Base-by-base conservation (phyloP, 2,797 vertebrate species). In the Oreochromis mossambicus region DNA sequence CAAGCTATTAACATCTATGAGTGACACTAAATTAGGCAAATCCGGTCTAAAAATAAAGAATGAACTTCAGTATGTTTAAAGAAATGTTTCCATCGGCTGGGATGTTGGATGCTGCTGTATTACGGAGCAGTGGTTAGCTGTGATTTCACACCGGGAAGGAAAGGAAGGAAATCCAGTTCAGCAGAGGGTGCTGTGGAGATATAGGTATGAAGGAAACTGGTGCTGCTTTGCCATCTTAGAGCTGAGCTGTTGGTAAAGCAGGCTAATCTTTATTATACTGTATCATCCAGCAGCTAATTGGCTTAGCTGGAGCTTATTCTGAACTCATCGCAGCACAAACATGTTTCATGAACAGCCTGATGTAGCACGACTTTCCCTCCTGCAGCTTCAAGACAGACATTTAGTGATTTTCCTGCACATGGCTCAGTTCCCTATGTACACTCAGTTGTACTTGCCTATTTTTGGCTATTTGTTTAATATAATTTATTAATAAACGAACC, bases 281-380 rank as follows among this genome's bases (percentile, higher is more conserved):
- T 36, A 56, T 88, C 88, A 86, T 81, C 73, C 63, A 6, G 52
- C 19, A 46, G 70, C 61, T 91, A 91, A 93, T 83, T 90, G 90
- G 86, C 81, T 94, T 87, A 88, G 78, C 54, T 8, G 66, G 58
- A 75, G 87, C 75, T 90, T 83, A 89, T 56, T 54, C 77, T 70
- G 43, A 54, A 83, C 79, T 56, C 12, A 54, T 34, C 82, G 54
- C 43, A 54, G 17, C 68, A 43, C 41, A 1, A 46, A 78, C 79
- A 24, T 11, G 51, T 82, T 78, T 84, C 78, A 79, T 1, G 41
- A 68, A 34, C 41, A 32, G 32, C 75, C 78, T 51, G 77, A 85
- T 54, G 70, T 9, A 79, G 54, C 17, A 0, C 10, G 24, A 75
- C 66, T 78, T 38, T 79, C 68, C 77, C 43, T 63, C 78, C 58